Evolutionary conservation across 1,140 invertebrate species (phyloP).

Genomic region (Orius laevigatus): DNA sequence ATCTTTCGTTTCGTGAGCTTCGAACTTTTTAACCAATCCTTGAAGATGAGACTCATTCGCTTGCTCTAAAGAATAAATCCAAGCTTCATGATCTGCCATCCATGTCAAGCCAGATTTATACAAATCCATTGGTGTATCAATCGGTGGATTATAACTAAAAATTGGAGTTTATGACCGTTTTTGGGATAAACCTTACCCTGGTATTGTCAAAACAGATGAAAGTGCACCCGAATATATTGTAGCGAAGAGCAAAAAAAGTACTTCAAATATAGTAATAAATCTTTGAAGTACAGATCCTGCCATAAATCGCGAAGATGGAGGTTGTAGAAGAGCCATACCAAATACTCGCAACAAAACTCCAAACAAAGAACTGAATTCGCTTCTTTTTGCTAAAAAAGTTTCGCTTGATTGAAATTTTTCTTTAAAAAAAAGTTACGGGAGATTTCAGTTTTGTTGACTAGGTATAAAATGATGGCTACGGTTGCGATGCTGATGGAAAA

Average conservation of each 20-base stretch:
- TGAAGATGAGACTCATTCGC: conserved; percentile 19
- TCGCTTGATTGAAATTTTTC: not conserved
- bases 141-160: conserved; percentile 24
- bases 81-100: conserved; percentile 38
- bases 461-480: conserved; percentile 5
- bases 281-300: conserved; percentile 10
- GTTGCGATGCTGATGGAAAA: conserved; percentile 1
- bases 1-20: not conserved
- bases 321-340: conserved; percentile 9
- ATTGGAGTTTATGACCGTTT: not conserved
- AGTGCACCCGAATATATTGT: conserved; percentile 7
- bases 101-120: conserved; percentile 31
- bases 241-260: conserved; percentile 8
- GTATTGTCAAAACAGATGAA: conserved; percentile 11
- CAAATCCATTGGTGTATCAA: conserved; percentile 33
- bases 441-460: conserved; percentile 3
- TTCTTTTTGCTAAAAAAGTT: not conserved
- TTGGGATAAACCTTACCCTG: conserved; percentile 7
- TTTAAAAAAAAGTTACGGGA: conserved; percentile 1
- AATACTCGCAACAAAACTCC: conserved; percentile 9
- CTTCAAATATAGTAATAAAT: conserved; percentile 14
- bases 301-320: conserved; percentile 4
- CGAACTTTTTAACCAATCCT: conserved; percentile 3
- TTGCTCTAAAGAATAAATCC: conserved; percentile 33
- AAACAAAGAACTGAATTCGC: conserved; percentile 7